Conservation (phyloP, 2,797 vertebrate genomes). For the Diplodus puntazzo region DNA sequence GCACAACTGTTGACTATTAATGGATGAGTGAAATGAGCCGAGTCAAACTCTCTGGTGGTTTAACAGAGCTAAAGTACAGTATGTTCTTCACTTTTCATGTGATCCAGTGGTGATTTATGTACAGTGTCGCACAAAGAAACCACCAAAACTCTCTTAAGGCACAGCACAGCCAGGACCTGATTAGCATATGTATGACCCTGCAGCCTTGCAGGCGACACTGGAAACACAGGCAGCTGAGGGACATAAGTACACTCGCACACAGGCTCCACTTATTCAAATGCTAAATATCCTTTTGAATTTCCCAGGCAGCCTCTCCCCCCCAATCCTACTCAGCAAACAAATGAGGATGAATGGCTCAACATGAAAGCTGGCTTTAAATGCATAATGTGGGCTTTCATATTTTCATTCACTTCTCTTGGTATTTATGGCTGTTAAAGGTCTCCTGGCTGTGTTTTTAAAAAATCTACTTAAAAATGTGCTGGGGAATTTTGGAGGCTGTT, state of each 20-base stretch:
- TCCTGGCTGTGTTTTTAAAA: constrained; percentile 15
- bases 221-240: constrained; percentile 73
- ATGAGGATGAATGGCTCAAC: constrained; percentile 69
- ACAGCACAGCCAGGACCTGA: constrained; percentile 55
- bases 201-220: constrained; percentile 68
- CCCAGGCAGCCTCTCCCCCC: constrained; percentile 72
- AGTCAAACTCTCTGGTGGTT: background rate
- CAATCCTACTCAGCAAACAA: constrained; percentile 76
- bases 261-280: constrained; percentile 81
- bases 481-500: constrained; percentile 11
- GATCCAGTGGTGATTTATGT: constrained; percentile 26
- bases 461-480: constrained; percentile 25
- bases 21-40: constrained; percentile 3
- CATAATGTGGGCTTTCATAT: constrained; percentile 68
- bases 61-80: background rate
- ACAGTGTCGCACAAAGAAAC: constrained; percentile 57
- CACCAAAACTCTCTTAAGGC: constrained; percentile 53
- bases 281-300: constrained; percentile 82
- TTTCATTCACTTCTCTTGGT: constrained; percentile 44
- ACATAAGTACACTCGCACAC: constrained; percentile 76
- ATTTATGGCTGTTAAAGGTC: constrained; percentile 30
- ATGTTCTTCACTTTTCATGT: constrained; percentile 19
- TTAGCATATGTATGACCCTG: constrained; percentile 84
- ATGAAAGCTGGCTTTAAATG: constrained; percentile 65
- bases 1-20: background rate